Evolutionary conservation across 2,888 invertebrate genomes (phyloP).

Genomic region (Ophion ellenae): DNA sequence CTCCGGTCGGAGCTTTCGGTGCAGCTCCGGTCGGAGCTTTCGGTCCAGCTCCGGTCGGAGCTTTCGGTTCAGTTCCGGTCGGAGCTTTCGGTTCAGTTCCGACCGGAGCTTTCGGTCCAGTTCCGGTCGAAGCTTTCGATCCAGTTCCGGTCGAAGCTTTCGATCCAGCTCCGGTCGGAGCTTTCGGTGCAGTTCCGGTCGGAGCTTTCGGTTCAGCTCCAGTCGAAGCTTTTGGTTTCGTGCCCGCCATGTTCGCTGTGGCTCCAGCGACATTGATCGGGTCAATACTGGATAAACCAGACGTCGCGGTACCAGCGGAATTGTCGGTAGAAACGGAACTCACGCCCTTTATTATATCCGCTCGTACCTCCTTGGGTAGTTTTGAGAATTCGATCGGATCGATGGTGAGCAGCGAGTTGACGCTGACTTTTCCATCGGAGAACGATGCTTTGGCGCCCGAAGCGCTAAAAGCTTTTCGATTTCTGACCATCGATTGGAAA

Average conservation of each 20-base stretch:
- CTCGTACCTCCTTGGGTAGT: constrained; percentile 50
- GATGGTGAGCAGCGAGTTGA: constrained; percentile 51
- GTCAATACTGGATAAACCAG: not conserved
- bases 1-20: not conserved
- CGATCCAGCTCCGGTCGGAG: too few species aligned
- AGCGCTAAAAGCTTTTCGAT: constrained; percentile 53
- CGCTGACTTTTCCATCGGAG: constrained; percentile 48
- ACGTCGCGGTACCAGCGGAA: not conserved
- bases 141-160: not conserved
- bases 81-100: not conserved
- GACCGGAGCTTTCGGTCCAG: not conserved
- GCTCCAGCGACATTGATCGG: not conserved
- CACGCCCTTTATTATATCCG: constrained; percentile 38
- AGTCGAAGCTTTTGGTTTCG: not conserved
- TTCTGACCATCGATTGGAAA: constrained; percentile 60
- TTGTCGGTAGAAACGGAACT: not conserved
- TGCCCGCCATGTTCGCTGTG: not conserved
- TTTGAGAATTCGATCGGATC: constrained; percentile 62
- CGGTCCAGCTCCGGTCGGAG: not conserved
- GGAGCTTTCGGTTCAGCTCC: too few species aligned
- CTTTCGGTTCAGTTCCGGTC: not conserved
- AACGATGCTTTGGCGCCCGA: constrained; percentile 51
- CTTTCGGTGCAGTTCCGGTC: too few species aligned
- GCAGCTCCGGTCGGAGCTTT: not conserved
- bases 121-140: not conserved